These are phyloP conservation scores for Dromococcyx pavoninus DNA, from an alignment of 2,797 vertebrate genomes.

Conservation along the genomic window DNA sequence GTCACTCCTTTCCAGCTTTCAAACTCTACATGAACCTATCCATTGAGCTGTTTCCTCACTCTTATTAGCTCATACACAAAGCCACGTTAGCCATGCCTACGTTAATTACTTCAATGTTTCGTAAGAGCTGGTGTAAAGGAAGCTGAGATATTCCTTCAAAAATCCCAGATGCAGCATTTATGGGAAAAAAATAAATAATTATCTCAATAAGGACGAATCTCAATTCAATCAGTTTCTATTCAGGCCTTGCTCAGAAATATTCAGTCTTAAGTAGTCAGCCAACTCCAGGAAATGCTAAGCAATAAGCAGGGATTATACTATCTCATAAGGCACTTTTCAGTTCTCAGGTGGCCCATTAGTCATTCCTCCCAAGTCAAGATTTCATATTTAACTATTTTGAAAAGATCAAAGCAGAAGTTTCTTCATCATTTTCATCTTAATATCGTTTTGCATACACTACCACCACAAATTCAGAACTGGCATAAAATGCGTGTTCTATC, in stretches of 20 bases:
- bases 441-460: background rate
- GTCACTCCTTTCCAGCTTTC: background rate
- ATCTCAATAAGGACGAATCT: background rate
- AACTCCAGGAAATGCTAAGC: background rate
- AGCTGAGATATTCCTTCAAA: background rate
- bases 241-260: background rate
- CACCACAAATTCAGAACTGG: background rate
- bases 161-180: slow-evolving; percentile 2
- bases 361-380: background rate
- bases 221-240: slow-evolving; percentile 49
- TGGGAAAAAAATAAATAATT: background rate
- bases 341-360: slow-evolving; percentile 29
- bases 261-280: background rate
- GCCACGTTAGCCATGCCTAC: background rate
- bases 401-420: background rate
- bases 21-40: background rate
- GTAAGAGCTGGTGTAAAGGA: background rate
- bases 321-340: background rate
- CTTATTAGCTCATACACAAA: background rate
- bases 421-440: background rate
- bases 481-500: background rate
- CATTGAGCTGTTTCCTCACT: background rate
- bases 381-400: background rate
- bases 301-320: background rate
- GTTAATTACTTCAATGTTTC: background rate